phyloP scores from a whole-genome alignment of 2,888 invertebrate genomes.

The Perizoma flavofasciatum region DNA sequence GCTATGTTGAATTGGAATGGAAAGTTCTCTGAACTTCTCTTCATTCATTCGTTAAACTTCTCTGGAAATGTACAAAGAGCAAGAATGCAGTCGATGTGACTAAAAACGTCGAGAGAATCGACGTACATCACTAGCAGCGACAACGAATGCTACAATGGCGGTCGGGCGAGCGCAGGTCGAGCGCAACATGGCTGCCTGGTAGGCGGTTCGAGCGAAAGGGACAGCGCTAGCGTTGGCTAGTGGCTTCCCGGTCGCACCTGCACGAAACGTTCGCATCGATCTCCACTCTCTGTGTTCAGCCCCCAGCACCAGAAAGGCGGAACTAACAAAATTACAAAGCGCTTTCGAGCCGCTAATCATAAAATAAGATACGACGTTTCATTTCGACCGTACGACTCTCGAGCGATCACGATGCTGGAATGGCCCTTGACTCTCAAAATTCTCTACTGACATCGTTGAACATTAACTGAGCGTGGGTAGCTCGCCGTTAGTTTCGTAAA shows the following conservation, averaged over 20 bases:
- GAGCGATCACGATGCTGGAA: constrained; percentile 81
- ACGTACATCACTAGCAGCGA: constrained; percentile 78
- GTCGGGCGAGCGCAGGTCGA: constrained; percentile 83
- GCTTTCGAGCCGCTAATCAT: constrained; percentile 85
- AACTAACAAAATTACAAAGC: constrained; percentile 85
- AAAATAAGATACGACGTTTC: constrained; percentile 85
- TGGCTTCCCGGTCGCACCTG: constrained; percentile 71
- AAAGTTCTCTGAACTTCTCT: constrained; percentile 1
- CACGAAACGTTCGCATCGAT: constrained; percentile 80
- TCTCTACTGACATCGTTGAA: constrained; percentile 76
- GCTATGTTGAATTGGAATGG: neutral
- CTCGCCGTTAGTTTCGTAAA: constrained; percentile 62
- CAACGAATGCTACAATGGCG: constrained; percentile 82
- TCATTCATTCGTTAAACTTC: too few relatives aligned
- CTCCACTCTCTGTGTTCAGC: constrained; percentile 80
- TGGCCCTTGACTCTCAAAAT: constrained; percentile 83
- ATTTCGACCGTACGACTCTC: constrained; percentile 83
- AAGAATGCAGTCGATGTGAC: constrained; percentile 35
- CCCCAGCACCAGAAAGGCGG: constrained; percentile 84
- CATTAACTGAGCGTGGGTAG: constrained; percentile 69
- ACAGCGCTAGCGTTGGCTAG: constrained; percentile 62
- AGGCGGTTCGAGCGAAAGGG: constrained; percentile 80
- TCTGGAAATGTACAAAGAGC: constrained; percentile 18
- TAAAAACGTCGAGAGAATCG: constrained; percentile 65
- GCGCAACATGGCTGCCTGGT: constrained; percentile 84